Percentiles rank a stretch among this genome's conserved stretches.
These are phyloP conservation scores for Ophiodon elongatus DNA, from an alignment of 2,113 vertebrate species.

Conservation along the genomic window DNA sequence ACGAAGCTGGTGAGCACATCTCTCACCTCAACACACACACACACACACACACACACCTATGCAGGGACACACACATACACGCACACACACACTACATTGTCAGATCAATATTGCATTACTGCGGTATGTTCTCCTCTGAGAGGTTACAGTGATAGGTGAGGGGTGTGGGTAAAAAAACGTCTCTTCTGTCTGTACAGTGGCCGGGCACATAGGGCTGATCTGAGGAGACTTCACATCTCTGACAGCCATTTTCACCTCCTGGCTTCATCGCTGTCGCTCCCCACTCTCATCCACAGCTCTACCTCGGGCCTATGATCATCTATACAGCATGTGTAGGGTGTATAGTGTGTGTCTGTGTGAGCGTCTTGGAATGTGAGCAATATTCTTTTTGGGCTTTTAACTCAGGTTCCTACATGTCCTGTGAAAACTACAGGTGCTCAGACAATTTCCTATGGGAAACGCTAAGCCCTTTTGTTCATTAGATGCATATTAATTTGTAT, in stretches of 20 bases:
- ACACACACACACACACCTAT: neutral
- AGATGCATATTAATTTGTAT: neutral
- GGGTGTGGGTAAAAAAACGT: conserved; percentile 63
- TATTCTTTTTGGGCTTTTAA: neutral
- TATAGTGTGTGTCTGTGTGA: conserved; percentile 10
- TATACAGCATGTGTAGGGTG: conserved; percentile 23
- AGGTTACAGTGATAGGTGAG: conserved; percentile 74
- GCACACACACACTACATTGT: conserved; percentile 49
- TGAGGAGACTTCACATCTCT: conserved; percentile 69
- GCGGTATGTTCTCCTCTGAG: conserved; percentile 73
- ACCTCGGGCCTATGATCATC: conserved; percentile 53
- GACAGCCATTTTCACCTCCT: conserved; percentile 68
- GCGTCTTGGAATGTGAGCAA: conserved; percentile 1
- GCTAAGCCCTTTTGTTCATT: neutral
- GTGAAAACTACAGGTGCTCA: conserved; percentile 20
- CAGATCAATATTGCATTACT: conserved; percentile 83
- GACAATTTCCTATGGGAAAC: neutral
- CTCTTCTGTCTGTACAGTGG: conserved; percentile 64
- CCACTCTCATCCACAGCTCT: conserved; percentile 33
- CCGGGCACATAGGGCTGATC: conserved; percentile 67
- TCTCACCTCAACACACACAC: conserved; percentile 18
- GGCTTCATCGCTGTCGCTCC: conserved; percentile 56
- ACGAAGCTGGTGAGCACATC: conserved; percentile 37
- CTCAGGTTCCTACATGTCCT: neutral
- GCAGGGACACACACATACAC: conserved; percentile 43